Conservation (phyloP, 64 coral and sea anemone genomes). For the Acropora tenuis region DNA sequence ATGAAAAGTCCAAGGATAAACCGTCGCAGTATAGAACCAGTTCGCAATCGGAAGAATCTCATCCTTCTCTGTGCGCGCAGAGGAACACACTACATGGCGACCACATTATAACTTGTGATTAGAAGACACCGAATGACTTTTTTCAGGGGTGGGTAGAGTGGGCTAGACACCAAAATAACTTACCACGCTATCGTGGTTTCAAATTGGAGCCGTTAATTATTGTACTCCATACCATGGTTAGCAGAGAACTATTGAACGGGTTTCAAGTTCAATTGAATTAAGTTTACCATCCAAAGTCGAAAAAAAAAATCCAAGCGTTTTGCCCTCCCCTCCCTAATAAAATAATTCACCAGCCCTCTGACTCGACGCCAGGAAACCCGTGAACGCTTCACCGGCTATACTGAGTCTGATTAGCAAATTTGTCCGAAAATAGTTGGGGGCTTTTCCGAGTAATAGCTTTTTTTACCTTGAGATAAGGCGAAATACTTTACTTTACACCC, state of each 20-base stretch:
- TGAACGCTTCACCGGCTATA: no score
- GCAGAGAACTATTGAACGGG: no score
- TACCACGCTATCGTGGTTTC: no score
- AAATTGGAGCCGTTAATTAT: no score
- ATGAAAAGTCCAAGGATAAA: constrained; percentile 51
- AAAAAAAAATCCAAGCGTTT: neutral
- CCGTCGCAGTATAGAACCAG: constrained; percentile 55
- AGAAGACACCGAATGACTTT: neutral
- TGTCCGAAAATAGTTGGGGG: neutral
- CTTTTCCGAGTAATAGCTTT: neutral
- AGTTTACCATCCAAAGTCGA: neutral
- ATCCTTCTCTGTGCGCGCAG: constrained; percentile 30
- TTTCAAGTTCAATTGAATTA: no score
- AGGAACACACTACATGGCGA: neutral
- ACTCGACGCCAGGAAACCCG: no score
- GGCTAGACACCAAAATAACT: neutral
- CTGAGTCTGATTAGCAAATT: no score
- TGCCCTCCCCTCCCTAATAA: neutral
- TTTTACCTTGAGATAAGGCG: neutral
- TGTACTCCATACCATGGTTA: no score
- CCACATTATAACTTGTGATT: neutral
- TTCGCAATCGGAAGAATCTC: constrained; percentile 71
- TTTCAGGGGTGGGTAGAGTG: neutral
- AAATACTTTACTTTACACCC: no score
- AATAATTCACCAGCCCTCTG: neutral